Conservation (phyloP, 2,888 invertebrate genomes). For the Chrysina gloriosa region DNA sequence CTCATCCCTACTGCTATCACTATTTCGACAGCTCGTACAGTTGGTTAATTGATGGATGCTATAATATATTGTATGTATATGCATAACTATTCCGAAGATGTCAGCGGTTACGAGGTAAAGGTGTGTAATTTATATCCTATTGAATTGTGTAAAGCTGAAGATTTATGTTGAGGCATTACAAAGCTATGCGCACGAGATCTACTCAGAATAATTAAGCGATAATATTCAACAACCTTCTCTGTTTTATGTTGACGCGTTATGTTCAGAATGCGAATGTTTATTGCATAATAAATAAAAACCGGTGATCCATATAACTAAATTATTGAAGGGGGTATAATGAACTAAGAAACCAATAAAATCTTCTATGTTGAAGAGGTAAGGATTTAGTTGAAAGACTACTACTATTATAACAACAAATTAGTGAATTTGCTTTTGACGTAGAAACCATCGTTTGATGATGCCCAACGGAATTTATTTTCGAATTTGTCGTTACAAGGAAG, state of each 20-base stretch:
- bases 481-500: too few species aligned
- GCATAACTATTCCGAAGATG: neutral
- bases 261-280: slow-evolving; percentile 14
- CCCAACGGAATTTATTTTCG: too few species aligned
- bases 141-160: slow-evolving; percentile 19
- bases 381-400: too few species aligned
- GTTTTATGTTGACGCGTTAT: slow-evolving; percentile 2
- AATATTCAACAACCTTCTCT: slow-evolving; percentile 40
- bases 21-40: too few species aligned
- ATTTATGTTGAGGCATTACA: slow-evolving; percentile 48
- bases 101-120: slow-evolving; percentile 13
- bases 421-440: too few species aligned
- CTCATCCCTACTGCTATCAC: too few species aligned
- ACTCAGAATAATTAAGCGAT: slow-evolving; percentile 48
- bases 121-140: slow-evolving; percentile 23
- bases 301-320: neutral
- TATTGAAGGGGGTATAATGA: neutral
- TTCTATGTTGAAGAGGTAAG: too few species aligned
- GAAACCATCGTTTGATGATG: too few species aligned
- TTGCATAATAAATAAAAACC: slow-evolving; percentile 13
- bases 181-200: slow-evolving; percentile 44
- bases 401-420: too few species aligned
- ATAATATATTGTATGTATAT: too few species aligned
- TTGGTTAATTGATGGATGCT: slow-evolving; percentile 17
- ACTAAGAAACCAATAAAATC: too few species aligned